Conservation (phyloP, 2,888 invertebrate genomes). For the Fabriciana adippe region DNA sequence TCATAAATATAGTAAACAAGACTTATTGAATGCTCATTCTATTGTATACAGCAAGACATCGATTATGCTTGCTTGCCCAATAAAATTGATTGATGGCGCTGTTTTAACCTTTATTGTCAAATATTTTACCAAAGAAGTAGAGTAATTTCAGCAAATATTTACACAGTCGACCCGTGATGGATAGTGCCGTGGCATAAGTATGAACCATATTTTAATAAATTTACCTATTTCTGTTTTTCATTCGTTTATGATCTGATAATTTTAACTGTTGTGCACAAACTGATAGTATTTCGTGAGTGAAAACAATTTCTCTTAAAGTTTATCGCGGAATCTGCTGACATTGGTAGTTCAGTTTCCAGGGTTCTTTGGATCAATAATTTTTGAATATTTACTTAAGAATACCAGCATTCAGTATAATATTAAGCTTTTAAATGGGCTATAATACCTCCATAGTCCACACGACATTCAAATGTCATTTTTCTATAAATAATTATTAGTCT, state of each 20-base stretch:
- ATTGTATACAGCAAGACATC: constrained; percentile 9
- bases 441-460: too few species aligned
- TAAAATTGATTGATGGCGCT: constrained; percentile 38
- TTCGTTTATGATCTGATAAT: constrained; percentile 56
- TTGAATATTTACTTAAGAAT: not conserved
- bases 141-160: constrained; percentile 42
- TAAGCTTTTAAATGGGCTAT: too few species aligned
- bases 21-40: constrained; percentile 5
- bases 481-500: too few species aligned
- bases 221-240: constrained; percentile 42
- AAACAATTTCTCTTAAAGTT: constrained; percentile 54
- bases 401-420: too few species aligned
- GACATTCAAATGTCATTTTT: too few species aligned
- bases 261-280: constrained; percentile 43
- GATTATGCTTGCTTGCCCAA: constrained; percentile 23
- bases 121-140: constrained; percentile 31
- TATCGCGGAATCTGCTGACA: constrained; percentile 55
- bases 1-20: constrained; percentile 2
- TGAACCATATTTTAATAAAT: constrained; percentile 45
- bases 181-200: constrained; percentile 32
- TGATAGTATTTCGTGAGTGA: constrained; percentile 57
- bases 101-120: constrained; percentile 31
- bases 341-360: constrained; percentile 7
- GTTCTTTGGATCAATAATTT: constrained; percentile 4
- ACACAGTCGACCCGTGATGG: constrained; percentile 36